phyloP scores from a whole-genome alignment of 2,113 vertebrate species.

The Lepus timidus region DNA sequence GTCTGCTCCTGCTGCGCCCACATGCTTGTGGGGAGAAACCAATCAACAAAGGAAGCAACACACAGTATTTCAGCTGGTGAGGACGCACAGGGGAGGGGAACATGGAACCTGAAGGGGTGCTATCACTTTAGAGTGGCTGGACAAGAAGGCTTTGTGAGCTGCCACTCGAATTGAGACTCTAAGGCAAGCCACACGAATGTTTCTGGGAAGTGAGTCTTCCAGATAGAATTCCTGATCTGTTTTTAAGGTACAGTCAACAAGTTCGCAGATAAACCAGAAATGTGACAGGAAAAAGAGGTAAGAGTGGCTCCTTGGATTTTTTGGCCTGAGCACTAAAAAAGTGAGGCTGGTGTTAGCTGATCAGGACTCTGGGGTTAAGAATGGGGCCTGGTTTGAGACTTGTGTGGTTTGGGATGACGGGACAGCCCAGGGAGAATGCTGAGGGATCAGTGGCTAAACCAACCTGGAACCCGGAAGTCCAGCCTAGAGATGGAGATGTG shows the following conservation, averaged over 20 bases:
- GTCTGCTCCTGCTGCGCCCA: too few relatives aligned
- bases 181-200: neutral
- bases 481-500: neutral
- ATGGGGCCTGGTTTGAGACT: neutral
- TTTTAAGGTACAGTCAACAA: neutral
- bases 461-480: neutral
- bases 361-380: neutral
- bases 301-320: neutral
- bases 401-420: neutral
- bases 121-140: neutral
- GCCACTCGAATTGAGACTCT: neutral
- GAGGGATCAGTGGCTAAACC: neutral
- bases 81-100: neutral
- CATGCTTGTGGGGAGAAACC: neutral
- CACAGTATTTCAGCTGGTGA: neutral
- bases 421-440: neutral
- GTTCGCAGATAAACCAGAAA: neutral
- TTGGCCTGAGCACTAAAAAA: neutral
- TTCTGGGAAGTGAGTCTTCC: neutral
- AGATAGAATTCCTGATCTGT: neutral
- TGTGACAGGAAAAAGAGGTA: neutral
- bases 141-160: neutral
- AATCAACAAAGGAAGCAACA: neutral
- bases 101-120: neutral
- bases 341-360: neutral